These are phyloP conservation scores for Cariama cristata DNA, from an alignment of 2,113 vertebrate species.

Conservation along the genomic window DNA sequence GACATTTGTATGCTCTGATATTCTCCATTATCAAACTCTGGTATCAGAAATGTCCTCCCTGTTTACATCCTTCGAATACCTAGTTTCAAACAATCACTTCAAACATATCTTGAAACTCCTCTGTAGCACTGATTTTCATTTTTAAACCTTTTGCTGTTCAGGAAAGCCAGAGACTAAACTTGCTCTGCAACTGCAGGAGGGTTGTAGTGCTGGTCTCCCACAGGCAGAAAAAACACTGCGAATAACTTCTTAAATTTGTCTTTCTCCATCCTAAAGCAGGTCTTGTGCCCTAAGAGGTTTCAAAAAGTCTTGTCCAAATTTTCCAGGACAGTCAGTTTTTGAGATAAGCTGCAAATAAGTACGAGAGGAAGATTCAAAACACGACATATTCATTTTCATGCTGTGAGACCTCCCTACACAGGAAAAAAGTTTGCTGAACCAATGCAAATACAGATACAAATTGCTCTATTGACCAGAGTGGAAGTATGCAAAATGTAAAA, in stretches of 20 bases:
- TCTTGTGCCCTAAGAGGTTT: not conserved
- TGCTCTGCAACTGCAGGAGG: not conserved
- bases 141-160: not conserved
- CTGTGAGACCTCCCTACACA: not conserved
- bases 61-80: not conserved
- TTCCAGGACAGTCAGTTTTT: not conserved
- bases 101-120: not conserved
- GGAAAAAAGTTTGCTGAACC: not conserved
- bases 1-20: not conserved
- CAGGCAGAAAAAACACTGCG: not conserved
- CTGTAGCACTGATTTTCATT: not conserved
- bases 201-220: not conserved
- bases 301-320: not conserved
- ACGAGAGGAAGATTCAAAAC: not conserved
- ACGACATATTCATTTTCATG: not conserved
- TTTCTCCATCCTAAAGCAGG: not conserved
- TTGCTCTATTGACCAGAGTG: not conserved
- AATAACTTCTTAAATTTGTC: not conserved
- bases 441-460: conserved; percentile 17
- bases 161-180: not conserved
- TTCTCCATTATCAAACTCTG: not conserved
- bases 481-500: not conserved
- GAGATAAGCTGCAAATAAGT: not conserved
- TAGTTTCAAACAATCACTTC: not conserved
- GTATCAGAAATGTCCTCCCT: not conserved